Conservation (phyloP, 2,113 vertebrate genomes). For the Ptilonorhynchus violaceus region DNA sequence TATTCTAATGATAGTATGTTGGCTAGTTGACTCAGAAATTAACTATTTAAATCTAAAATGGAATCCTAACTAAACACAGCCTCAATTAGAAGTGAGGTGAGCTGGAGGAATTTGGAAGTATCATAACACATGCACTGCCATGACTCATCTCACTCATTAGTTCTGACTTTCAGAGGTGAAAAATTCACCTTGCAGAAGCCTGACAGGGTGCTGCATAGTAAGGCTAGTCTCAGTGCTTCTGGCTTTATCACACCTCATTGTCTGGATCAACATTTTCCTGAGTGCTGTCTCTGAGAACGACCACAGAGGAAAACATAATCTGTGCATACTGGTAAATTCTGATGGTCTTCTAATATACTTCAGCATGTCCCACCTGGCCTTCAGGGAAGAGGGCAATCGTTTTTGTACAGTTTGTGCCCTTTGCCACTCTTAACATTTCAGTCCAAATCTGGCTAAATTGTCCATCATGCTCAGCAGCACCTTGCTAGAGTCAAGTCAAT, state of each 20-base stretch:
- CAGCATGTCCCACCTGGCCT: rapidly evolving
- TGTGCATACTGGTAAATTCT: not conserved
- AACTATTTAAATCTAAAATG: not conserved
- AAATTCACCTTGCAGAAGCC: not conserved
- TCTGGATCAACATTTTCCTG: not conserved
- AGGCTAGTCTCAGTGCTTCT: not conserved
- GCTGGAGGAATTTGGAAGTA: not conserved
- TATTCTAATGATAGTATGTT: not conserved
- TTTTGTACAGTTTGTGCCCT: not conserved
- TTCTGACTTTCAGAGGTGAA: not conserved
- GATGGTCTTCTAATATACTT: not conserved
- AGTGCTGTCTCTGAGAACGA: not conserved
- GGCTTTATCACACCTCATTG: not conserved
- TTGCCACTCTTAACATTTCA: not conserved
- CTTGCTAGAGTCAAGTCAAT: not conserved
- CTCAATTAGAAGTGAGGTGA: not conserved
- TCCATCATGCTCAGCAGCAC: not conserved
- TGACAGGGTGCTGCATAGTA: not conserved
- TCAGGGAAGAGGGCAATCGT: not conserved
- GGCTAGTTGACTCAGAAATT: not conserved
- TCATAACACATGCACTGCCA: not conserved
- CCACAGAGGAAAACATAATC: not conserved
- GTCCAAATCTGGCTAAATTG: not conserved
- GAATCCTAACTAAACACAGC: not conserved
- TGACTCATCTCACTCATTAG: rapidly evolving